Evolutionary conservation across 2,888 invertebrate species (phyloP), one percentile per base, ranked within the genome.

Genomic region (Urechis unicinctus): DNA sequence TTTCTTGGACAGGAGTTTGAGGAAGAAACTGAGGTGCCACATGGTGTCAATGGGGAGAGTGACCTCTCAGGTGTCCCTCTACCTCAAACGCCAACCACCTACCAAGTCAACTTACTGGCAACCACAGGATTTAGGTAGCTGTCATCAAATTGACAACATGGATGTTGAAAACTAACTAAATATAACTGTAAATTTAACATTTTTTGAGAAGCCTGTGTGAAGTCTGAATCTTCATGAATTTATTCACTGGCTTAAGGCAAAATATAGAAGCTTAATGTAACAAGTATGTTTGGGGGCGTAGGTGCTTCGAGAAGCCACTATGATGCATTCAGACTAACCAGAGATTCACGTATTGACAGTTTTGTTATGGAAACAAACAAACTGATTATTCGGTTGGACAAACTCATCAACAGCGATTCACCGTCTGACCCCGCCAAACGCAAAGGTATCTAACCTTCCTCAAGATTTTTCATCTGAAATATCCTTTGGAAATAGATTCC

Each of bases 331-430:
- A 89, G 87, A 71, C 83, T 68, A 42, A 70, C 81, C 55, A 80
- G 88, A 61, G 85, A 85, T 68, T 80, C 82, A 1, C 82, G 88
- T 57, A 81, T 95, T 57, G 94, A 96, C 78, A 85, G 91, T 67
- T 89, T 89, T 73, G 90, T 93, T 0, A 87, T 90, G 9, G 93
- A 96, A 80, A 96, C 95, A 1, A 98, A 98, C 77, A 95, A 93
- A 78, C 80, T 97, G 55, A 84, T 97, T 50, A 94, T 97, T 73
- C 83, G 97, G 65, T 81, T 98, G 66, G 93, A 95, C 78, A 91
- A 93, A 75, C 81, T 98, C 57, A 82, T 96, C 36, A 63, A 63
- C 50, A 56, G 86, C 66, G 88, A 90, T 73, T 84, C 88, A 78
- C 89, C 93, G 3, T 56, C 65, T 22, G 79, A 81, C 46, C 71